Percentiles rank a stretch among this genome's conserved stretches.
Conservation (phyloP, 2,113 vertebrate genomes). For the Notothenia coriiceps region DNA sequence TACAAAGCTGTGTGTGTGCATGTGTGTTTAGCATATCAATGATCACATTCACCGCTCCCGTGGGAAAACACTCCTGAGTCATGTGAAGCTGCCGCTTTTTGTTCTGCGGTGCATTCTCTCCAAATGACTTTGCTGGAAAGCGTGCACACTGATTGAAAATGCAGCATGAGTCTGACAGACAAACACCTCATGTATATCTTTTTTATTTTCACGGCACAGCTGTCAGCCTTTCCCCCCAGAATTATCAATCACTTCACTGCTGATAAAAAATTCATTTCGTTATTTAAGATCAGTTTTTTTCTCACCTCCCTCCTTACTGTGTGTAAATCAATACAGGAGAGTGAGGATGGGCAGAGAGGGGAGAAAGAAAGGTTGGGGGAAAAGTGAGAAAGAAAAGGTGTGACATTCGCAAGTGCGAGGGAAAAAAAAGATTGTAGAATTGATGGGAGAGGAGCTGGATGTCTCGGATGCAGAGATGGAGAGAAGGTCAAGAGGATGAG, state of each 20-base stretch:
- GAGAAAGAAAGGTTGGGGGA: constrained; percentile 29
- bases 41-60: constrained; percentile 3
- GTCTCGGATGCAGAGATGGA: constrained; percentile 52
- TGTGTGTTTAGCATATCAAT: constrained; percentile 45
- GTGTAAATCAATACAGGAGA: constrained; percentile 60
- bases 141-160: constrained; percentile 33
- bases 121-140: constrained; percentile 53
- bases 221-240: constrained; percentile 50
- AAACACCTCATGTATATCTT: constrained; percentile 30
- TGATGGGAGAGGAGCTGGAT: constrained; percentile 50
- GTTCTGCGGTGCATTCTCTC: constrained; percentile 31
- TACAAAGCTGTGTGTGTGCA: constrained; percentile 2
- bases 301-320: not conserved
- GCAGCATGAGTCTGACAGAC: constrained; percentile 40
- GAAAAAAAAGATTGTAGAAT: constrained; percentile 55
- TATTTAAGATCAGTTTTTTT: constrained; percentile 45
- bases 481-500: constrained; percentile 75
- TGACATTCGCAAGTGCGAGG: constrained; percentile 64
- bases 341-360: constrained; percentile 1
- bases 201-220: constrained; percentile 17
- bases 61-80: constrained; percentile 32
- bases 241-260: constrained; percentile 65
- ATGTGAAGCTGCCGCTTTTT: constrained; percentile 32
- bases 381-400: constrained; percentile 29
- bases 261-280: constrained; percentile 65